Percentiles rank a stretch among this genome's conserved stretches.
phyloP scores from a whole-genome alignment of 2,888 invertebrate species.

The Yponomeuta malinellus region DNA sequence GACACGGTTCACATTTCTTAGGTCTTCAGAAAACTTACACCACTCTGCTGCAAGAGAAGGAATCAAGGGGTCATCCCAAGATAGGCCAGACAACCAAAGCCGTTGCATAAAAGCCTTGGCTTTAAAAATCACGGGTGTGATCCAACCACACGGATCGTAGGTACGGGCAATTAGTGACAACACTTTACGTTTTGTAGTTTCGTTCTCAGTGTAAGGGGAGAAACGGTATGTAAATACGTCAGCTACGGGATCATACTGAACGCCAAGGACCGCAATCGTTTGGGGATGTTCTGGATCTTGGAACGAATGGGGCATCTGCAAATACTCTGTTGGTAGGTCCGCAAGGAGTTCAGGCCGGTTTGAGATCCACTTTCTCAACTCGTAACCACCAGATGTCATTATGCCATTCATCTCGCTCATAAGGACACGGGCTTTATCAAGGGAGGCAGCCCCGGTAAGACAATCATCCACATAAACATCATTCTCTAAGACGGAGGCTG shows the following conservation, averaged over 20 bases:
- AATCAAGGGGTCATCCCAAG: conserved; percentile 2
- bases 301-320: background rate
- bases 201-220: background rate
- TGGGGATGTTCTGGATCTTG: conserved; percentile 6
- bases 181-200: too few relatives aligned
- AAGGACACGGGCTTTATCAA: background rate
- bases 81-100: too few relatives aligned
- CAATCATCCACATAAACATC: conserved; percentile 12
- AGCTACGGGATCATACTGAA: conserved; percentile 10
- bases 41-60: background rate
- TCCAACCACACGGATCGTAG: too few relatives aligned
- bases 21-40: background rate
- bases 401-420: conserved; percentile 7
- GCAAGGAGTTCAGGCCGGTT: background rate
- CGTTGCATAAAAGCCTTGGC: too few relatives aligned
- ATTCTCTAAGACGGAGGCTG: conserved; percentile 4
- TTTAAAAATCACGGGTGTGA: too few relatives aligned
- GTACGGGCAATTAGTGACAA: too few relatives aligned
- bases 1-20: background rate
- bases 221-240: conserved; percentile 10
- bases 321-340: background rate
- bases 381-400: conserved; percentile 13
- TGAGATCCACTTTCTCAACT: conserved; percentile 14
- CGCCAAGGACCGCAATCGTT: conserved; percentile 11
- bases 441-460: conserved; percentile 1